These are phyloP conservation scores for Idaea aversata DNA, from an alignment of 2,888 invertebrate species.

Conservation along the genomic window DNA sequence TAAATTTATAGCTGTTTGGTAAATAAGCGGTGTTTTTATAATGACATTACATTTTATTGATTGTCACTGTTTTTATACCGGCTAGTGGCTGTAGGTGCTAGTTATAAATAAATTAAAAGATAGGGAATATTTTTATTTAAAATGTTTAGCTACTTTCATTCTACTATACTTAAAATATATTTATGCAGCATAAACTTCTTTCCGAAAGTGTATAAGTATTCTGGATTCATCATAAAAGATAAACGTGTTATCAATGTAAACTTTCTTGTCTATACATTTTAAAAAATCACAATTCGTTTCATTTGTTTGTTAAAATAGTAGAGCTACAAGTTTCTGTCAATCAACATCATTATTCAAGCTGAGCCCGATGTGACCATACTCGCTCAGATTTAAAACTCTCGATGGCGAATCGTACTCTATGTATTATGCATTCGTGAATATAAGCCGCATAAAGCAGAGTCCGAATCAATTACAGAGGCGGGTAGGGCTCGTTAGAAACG, in stretches of 20 bases:
- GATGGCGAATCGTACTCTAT: constrained; percentile 55
- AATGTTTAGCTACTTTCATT: no score
- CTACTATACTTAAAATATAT: no score
- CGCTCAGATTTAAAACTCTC: constrained; percentile 51
- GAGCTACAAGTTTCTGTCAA: constrained; percentile 37
- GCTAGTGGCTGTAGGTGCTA: background rate
- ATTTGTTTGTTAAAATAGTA: constrained; percentile 32
- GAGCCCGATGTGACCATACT: constrained; percentile 41
- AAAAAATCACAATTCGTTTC: constrained; percentile 3
- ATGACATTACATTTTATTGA: background rate
- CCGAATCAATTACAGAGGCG: constrained; percentile 75
- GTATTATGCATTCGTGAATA: constrained; percentile 80
- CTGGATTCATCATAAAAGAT: no score
- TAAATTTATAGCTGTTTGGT: constrained; percentile 11
- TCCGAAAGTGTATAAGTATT: no score
- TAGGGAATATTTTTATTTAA: no score
- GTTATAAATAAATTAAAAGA: background rate
- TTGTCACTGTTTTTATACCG: background rate
- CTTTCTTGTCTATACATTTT: background rate
- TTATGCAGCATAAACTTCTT: no score
- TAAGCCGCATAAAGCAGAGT: constrained; percentile 73
- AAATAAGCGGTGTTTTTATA: background rate
- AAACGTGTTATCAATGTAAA: background rate
- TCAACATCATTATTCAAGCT: constrained; percentile 50
- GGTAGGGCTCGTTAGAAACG: constrained; percentile 76